Evolutionary conservation across 2,113 vertebrate species (phyloP).

Genomic region (Conger conger): DNA sequence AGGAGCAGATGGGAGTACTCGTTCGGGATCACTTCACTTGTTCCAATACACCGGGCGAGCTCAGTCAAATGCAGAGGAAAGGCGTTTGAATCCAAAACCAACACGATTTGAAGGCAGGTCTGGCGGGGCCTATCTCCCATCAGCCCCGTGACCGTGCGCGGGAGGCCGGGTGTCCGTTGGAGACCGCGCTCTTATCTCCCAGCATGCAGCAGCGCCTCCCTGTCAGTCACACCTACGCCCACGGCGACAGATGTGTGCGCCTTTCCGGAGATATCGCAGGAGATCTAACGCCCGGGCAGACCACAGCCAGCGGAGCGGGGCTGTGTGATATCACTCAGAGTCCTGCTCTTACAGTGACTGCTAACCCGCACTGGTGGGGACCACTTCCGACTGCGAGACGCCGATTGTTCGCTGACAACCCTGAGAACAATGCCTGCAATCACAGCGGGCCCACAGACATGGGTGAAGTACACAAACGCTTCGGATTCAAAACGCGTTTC

Average conservation of each 20-base stretch:
- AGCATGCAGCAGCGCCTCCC: not conserved
- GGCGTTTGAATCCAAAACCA: too few species aligned
- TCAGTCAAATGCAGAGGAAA: too few species aligned
- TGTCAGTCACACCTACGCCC: not conserved
- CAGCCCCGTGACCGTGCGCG: not conserved
- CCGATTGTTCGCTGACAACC: not conserved
- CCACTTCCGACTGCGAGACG: not conserved
- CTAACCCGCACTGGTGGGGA: not conserved
- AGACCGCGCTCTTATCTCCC: not conserved
- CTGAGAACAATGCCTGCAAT: not conserved
- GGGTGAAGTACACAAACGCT: too few species aligned
- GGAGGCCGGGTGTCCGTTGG: not conserved
- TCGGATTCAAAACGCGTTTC: too few species aligned
- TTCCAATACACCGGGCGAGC: too few species aligned
- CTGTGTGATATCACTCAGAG: not conserved
- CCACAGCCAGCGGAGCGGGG: not conserved
- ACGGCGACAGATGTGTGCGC: not conserved
- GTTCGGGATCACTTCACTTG: too few species aligned
- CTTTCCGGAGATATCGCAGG: not conserved
- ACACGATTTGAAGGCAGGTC: too few species aligned
- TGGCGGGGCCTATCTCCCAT: not conserved
- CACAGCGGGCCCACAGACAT: not conserved
- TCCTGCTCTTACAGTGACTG: not conserved
- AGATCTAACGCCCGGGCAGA: not conserved
- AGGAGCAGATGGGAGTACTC: too few species aligned